phyloP scores from a whole-genome alignment of 2,797 vertebrate species.

The Sphenodon punctatus region DNA sequence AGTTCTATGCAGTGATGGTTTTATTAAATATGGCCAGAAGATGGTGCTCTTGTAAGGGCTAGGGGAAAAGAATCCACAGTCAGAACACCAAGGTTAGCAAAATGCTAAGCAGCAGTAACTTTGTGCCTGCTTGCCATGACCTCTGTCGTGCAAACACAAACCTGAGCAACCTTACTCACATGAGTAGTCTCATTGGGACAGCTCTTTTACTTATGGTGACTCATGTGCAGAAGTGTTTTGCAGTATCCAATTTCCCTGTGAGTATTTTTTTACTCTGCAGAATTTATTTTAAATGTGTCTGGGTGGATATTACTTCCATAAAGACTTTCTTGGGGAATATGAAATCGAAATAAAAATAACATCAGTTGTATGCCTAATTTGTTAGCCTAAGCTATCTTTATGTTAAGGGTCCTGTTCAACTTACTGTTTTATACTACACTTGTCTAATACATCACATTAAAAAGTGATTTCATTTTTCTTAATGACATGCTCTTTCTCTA shows the following conservation, averaged over 20 bases:
- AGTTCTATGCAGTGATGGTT: neutral
- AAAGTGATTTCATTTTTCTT: neutral
- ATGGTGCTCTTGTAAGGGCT: conserved; percentile 54
- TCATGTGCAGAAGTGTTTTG: neutral
- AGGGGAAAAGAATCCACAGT: neutral
- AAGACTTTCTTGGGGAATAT: neutral
- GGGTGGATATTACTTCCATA: accelerated
- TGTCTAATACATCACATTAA: accelerated
- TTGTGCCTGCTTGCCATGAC: neutral
- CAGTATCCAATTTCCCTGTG: neutral
- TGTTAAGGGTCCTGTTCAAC: too few relatives aligned
- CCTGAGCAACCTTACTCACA: neutral
- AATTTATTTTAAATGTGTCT: accelerated
- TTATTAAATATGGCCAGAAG: conserved; percentile 39
- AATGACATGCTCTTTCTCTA: neutral
- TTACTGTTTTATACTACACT: too few relatives aligned
- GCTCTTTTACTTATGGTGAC: neutral
- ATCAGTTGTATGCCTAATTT: accelerated
- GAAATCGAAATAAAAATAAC: neutral
- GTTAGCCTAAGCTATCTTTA: neutral
- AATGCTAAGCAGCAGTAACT: neutral
- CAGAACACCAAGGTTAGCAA: neutral
- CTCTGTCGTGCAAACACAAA: neutral
- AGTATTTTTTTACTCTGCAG: neutral
- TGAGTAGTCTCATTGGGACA: neutral